Base-by-base conservation (phyloP, 2,888 invertebrate species). In the Prosapia bicincta region DNA sequence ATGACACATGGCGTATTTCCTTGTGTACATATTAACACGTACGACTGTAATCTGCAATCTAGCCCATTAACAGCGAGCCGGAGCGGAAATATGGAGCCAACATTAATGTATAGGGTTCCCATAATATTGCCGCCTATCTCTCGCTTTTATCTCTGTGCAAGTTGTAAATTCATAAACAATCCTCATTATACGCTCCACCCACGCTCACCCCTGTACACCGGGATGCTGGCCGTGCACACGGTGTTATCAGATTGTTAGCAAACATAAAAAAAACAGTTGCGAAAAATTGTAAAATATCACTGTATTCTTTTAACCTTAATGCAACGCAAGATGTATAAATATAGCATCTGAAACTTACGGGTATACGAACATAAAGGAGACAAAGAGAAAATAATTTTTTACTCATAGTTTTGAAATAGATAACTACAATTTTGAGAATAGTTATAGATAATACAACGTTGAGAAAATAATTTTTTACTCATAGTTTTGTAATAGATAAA, bases 81-180 rank as follows among this genome's bases (percentile, higher is more conserved):
- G 54, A 9, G 54, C 54, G 54, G 54, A 54, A 54, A 54, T 54
- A 54, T 54, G 54, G 54, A n/a, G 20, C 20, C 54, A 13, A 20
- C 20, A 20, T 54, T 54, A 54, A 54, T 54, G 54, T 54, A 54
- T 20, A 54, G 54, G 54, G 54, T 20, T 54, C 54, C 54, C 54
- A 54, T 54, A 54, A 54, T 20, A 20, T 20, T 20, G n/a, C 20
- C 54, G 54, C 54, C 20, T 54, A 54, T 54, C 54, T 54, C 1
- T 9, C 20, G 54, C 54, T 54, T 54, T 54, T 54, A 54, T 54
- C 54, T 54, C 54, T 54, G 54, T 54, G n/a, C 54, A 54, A 54
- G 54, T 54, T 54, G 54, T 54, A 54, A 54, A 54, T 54, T 54
- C 54, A 54, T 54, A 54, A 54, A 54, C 54, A 54, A 54, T 54